Evolutionary conservation across 2,797 vertebrate species (phyloP).

Genomic region (Chrysocyon brachyurus): DNA sequence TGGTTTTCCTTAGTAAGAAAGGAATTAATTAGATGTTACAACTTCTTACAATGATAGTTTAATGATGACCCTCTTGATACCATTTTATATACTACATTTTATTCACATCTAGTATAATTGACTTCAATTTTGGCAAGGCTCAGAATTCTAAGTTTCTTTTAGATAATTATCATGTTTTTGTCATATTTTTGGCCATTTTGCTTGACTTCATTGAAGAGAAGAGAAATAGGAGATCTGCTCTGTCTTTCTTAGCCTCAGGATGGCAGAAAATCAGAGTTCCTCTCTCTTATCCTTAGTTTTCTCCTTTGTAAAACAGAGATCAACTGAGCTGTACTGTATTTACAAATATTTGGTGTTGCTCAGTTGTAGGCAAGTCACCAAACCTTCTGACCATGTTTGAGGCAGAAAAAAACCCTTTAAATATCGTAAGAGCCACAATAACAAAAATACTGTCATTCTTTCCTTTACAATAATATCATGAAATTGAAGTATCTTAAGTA

Average conservation of each 20-base stretch:
- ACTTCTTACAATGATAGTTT: neutral
- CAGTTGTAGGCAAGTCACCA: neutral
- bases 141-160: slow-evolving; percentile 55
- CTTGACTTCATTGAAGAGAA: neutral
- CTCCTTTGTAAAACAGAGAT: neutral
- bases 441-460: neutral
- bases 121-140: slow-evolving; percentile 51
- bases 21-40: neutral
- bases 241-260: neutral
- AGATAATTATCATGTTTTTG: slow-evolving; percentile 19
- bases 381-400: neutral
- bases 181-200: slow-evolving; percentile 28
- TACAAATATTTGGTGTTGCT: neutral
- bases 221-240: neutral
- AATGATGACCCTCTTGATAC: neutral
- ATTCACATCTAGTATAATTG: slow-evolving; percentile 8
- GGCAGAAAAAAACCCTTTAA: neutral
- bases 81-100: neutral
- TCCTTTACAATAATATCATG: neutral
- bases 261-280: neutral
- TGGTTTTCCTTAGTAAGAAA: neutral
- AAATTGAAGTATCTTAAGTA: slow-evolving; percentile 34
- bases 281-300: neutral
- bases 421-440: neutral
- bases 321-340: neutral